phyloP scores from a whole-genome alignment of 2,888 invertebrate genomes.

The Archips xylosteana region DNA sequence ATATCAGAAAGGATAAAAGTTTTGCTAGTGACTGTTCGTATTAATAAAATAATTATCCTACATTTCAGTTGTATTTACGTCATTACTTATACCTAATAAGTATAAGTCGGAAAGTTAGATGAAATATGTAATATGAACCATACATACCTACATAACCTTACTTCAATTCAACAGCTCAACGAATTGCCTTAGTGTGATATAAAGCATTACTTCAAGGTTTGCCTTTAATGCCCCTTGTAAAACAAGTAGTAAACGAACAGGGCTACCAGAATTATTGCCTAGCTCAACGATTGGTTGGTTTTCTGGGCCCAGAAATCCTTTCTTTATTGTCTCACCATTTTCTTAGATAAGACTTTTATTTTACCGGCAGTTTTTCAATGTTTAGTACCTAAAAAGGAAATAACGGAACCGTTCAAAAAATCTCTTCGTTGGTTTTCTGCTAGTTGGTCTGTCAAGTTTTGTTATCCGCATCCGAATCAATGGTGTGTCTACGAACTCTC shows the following conservation, averaged over 20 bases:
- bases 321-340: constrained; percentile 12
- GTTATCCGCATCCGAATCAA: too few relatives aligned
- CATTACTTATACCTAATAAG: too few relatives aligned
- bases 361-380: too few relatives aligned
- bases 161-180: not conserved
- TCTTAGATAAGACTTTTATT: not conserved
- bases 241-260: constrained; percentile 24
- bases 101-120: not conserved
- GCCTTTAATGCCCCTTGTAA: constrained; percentile 30
- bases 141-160: not conserved
- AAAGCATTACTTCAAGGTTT: constrained; percentile 18
- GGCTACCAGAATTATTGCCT: constrained; percentile 17
- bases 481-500: too few relatives aligned
- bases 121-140: not conserved
- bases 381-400: too few relatives aligned
- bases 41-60: too few relatives aligned
- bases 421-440: too few relatives aligned
- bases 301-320: constrained; percentile 24
- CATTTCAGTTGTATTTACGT: too few relatives aligned
- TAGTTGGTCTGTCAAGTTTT: too few relatives aligned
- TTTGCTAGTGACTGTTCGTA: too few relatives aligned
- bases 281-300: constrained; percentile 19
- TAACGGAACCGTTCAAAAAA: too few relatives aligned
- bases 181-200: not conserved
- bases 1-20: too few relatives aligned